Base-by-base conservation (phyloP, 2,888 invertebrate genomes). In the Pyrrhia umbra region DNA sequence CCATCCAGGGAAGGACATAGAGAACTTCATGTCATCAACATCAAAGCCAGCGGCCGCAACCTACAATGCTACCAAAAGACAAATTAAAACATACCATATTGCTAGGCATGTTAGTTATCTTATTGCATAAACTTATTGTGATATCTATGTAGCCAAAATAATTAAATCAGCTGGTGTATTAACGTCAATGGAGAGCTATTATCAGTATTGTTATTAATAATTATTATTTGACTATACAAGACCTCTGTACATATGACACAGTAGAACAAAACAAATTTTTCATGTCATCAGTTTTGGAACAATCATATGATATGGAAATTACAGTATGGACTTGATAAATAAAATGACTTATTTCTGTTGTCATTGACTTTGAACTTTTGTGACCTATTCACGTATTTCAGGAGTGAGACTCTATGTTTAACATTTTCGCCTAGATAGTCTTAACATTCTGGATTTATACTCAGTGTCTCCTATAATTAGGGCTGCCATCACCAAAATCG, bases 161-260 rank as follows among this genome's bases (percentile, higher is more conserved):
- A 49, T 18, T 6, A 30, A 67, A 46, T 57, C 68, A 57, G 68
- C 60, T 68, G 67, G 4, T 45, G 20, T 58, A 45, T 20, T 56
- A 68, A 68, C 74, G 68, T 68, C 68, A 68, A 67, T 67, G 39
- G 45, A 46, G 18, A 25, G 16, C 10, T 50, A 25, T 74, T 74
- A 74, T 68, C 68, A 20, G n/a, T 51, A 34, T 73, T 73, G 57
- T 74, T 74, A 46, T 71, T 73, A 56, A 40, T 50, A 27, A 40
- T 50, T 50, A 65, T 72, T 54, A 51, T 67, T 73, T 73, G 45
- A 49, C 45, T 40, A 72, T 27, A 50, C 20, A 43, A 67, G 68
- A 67, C 74, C 73, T 72, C 40, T 73, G 47, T 9, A 8, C 65
- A 71, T 63, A 45, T 72, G 65, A 72, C 34, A 18, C 13, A 16